Conservation (phyloP, 2,113 vertebrate species). For the Sinocyclocheilus anophthalmus region DNA sequence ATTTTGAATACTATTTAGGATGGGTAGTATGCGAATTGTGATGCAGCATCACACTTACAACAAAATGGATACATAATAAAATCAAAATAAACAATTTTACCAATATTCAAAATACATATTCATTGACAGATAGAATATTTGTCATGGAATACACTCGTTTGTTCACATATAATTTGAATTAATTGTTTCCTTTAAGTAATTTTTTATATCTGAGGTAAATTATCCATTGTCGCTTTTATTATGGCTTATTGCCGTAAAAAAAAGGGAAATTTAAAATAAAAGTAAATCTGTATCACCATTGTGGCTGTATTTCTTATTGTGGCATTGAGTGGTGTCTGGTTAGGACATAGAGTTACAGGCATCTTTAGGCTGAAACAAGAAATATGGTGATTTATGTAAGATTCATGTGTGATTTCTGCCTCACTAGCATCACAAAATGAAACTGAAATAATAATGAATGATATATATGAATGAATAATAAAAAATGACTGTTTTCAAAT, state of each 20-base stretch:
- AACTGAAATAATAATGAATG: neutral
- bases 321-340: neutral
- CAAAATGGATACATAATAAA: neutral
- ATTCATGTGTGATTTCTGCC: neutral
- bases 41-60: neutral
- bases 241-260: neutral
- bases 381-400: neutral
- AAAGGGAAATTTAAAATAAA: neutral
- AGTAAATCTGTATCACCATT: neutral
- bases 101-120: neutral
- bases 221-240: neutral
- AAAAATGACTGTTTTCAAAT: neutral
- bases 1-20: too few relatives aligned
- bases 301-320: neutral
- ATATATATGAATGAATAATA: neutral
- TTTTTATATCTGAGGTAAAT: neutral
- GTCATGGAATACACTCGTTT: neutral
- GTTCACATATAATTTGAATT: neutral
- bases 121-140: neutral
- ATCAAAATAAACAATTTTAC: neutral
- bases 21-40: too few relatives aligned
- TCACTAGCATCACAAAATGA: neutral
- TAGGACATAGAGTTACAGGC: neutral
- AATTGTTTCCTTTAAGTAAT: too few relatives aligned
- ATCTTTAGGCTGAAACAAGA: neutral